phyloP scores from a whole-genome alignment of 2,888 invertebrate genomes.

The Cosmia pyralina region DNA sequence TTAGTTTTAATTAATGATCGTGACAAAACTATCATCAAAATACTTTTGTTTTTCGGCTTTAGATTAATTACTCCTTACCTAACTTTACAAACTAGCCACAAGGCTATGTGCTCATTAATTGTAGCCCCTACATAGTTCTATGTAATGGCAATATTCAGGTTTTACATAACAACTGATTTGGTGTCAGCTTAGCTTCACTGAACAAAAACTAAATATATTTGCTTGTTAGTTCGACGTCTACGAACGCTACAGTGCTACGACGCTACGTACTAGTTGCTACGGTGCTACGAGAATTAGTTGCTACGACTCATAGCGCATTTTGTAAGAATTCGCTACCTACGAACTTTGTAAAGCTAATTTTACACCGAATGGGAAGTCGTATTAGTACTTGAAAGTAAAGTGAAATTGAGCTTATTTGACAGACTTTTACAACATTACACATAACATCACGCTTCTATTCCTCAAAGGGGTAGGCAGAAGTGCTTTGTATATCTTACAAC shows the following conservation, averaged over 20 bases:
- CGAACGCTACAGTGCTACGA: slow-evolving; percentile 44
- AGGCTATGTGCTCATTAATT: slow-evolving; percentile 45
- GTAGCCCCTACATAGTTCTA: slow-evolving; percentile 9
- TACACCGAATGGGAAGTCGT: slow-evolving; percentile 12
- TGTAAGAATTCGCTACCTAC: slow-evolving; percentile 42
- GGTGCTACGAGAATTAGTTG: slow-evolving; percentile 47
- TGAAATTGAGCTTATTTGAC: slow-evolving; percentile 23
- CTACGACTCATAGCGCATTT: slow-evolving; percentile 55
- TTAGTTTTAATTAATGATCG: neutral
- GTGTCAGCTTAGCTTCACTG: slow-evolving; percentile 52
- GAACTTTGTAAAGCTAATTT: slow-evolving; percentile 47
- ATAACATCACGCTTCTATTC: neutral
- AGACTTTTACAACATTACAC: too few species aligned
- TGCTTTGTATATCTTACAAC: too few species aligned
- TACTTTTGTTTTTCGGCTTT: neutral
- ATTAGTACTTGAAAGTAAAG: slow-evolving; percentile 21
- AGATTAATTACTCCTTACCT: slow-evolving; percentile 26
- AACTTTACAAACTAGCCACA: slow-evolving; percentile 3
- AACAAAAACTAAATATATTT: slow-evolving; percentile 50
- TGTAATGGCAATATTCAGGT: slow-evolving; percentile 14
- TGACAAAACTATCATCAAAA: slow-evolving; percentile 2
- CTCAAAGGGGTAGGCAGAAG: neutral
- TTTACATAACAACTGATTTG: slow-evolving; percentile 38
- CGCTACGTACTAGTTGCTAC: slow-evolving; percentile 45
- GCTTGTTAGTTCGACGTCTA: slow-evolving; percentile 50